Base-by-base conservation (phyloP, 1,140 invertebrate species). In the Stegodyphus dumicola region DNA sequence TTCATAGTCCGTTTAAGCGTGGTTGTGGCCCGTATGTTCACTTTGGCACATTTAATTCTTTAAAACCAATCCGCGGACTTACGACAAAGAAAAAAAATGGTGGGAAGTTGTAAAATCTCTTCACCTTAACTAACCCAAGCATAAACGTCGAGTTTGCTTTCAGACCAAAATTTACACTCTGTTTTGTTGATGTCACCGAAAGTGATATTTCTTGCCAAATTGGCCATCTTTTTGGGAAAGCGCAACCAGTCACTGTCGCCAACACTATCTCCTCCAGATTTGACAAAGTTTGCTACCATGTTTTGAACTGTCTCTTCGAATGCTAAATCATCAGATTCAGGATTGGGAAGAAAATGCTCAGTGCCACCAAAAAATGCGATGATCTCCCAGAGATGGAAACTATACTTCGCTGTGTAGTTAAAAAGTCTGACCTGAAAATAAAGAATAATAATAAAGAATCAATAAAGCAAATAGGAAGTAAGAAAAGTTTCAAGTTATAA, bases 361-460 rank as follows among this genome's bases (percentile, higher is more conserved):
- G 85, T 84, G 60, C 73, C n/a, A 11, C 81, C 86, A 64, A 88
- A 87, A 64, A 87, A 88, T 52, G 87, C 79, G 18, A 88, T 87
- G 10, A 85, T n/a, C 65, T 88, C 88, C 85, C 80, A 87, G 7
- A 88, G 70, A 65, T 88, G 88, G 49, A 88, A 88, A 17, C 81
- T 87, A 75, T 87, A 87, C 54, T 73, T 77, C n/a, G 84, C 83
- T 18, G 84, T 71, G 76, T 88, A 88, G 33, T 80, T 86, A 60
- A 81, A 87, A 7, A 87, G 49, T 9, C 60, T 73, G 10, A 87
- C 85, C 88, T 88, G 53, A 18, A 75, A 81, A 65, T 33, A 33
- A 33, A 1, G 3, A 33, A 33, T 33, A 33, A 33, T 3, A 3
- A 1, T 3, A 33, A 33, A 33, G 3, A 33, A n/a, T n/a, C n/a